Evolutionary conservation across 2,797 vertebrate species (phyloP).

Genomic region (Acomys russatus): DNA sequence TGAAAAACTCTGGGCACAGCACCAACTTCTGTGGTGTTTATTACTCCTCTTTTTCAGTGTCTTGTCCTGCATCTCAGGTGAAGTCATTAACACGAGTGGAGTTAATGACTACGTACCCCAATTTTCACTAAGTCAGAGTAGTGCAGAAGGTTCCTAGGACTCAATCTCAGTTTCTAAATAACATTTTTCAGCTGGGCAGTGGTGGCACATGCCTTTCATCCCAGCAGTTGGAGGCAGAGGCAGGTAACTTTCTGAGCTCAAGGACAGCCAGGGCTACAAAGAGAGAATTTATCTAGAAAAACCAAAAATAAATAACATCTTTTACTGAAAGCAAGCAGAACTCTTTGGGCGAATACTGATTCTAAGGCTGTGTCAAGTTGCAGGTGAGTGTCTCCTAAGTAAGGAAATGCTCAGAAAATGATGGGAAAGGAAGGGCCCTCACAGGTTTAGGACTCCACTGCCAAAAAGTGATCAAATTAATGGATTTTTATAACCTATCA

Average conservation of each 20-base stretch:
- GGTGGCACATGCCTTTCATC: neutral
- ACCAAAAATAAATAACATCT: neutral
- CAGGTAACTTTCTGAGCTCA: neutral
- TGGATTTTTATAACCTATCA: neutral
- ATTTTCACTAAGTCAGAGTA: slow-evolving; percentile 49
- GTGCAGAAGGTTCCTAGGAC: neutral
- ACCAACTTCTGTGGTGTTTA: neutral
- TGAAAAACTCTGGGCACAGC: neutral
- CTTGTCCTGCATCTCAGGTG: slow-evolving; percentile 7
- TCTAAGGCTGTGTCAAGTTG: neutral
- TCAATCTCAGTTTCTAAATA: slow-evolving; percentile 41
- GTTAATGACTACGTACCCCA: slow-evolving; percentile 25
- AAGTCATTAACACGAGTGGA: neutral
- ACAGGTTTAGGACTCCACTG: neutral
- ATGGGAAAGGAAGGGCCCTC: neutral
- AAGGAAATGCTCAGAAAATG: slow-evolving; percentile 7
- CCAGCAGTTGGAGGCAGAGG: neutral
- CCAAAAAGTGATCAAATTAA: neutral
- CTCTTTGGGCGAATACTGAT: neutral
- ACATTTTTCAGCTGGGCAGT: neutral
- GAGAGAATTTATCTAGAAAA: neutral
- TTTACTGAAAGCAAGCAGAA: slow-evolving; percentile 29
- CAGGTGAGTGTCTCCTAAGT: slow-evolving; percentile 14
- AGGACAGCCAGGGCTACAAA: neutral
- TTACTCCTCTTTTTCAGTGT: neutral